Conservation (phyloP, 2,888 invertebrate species). For the Drosophila maculinotata region DNA sequence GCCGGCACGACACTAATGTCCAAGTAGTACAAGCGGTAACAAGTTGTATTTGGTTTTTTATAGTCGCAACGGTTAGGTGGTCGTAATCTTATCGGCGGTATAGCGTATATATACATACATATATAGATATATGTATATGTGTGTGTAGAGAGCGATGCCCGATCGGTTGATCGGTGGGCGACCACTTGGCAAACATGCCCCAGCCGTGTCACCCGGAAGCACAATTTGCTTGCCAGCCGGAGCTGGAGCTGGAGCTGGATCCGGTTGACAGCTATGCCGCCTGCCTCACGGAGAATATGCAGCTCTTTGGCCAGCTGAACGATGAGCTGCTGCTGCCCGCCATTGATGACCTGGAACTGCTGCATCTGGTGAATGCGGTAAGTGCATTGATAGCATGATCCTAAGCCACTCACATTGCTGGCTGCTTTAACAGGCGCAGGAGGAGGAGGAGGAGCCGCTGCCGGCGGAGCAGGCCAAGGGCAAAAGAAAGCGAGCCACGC, state of each 20-base stretch:
- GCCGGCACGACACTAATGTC: slow-evolving; percentile 3
- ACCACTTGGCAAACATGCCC: slow-evolving; percentile 33
- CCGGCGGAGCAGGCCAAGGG: background rate
- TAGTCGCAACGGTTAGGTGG: slow-evolving; percentile 18
- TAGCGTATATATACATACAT: slow-evolving; percentile 4
- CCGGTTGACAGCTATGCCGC: slow-evolving; percentile 34
- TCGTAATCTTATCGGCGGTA: slow-evolving; percentile 49
- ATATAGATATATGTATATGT: background rate
- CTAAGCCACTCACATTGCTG: background rate
- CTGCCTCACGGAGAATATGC: slow-evolving; percentile 55
- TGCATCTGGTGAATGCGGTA: slow-evolving; percentile 39
- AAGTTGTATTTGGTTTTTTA: slow-evolving; percentile 10
- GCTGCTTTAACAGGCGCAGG: background rate
- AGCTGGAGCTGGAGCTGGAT: slow-evolving; percentile 1
- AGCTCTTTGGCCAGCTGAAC: slow-evolving; percentile 54
- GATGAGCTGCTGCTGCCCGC: slow-evolving; percentile 27
- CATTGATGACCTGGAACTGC: slow-evolving; percentile 18
- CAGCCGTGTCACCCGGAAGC: slow-evolving; percentile 8
- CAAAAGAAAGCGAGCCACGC: slow-evolving; percentile 4
- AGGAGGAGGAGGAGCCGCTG: background rate
- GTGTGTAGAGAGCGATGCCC: slow-evolving; percentile 2
- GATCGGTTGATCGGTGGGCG: slow-evolving; percentile 13
- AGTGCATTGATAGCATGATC: too few relatives aligned
- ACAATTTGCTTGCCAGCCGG: slow-evolving; percentile 3
- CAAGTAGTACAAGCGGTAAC: slow-evolving; percentile 7